Evolutionary conservation across 2,888 invertebrate species (phyloP).

Genomic region (Laothoe populi): DNA sequence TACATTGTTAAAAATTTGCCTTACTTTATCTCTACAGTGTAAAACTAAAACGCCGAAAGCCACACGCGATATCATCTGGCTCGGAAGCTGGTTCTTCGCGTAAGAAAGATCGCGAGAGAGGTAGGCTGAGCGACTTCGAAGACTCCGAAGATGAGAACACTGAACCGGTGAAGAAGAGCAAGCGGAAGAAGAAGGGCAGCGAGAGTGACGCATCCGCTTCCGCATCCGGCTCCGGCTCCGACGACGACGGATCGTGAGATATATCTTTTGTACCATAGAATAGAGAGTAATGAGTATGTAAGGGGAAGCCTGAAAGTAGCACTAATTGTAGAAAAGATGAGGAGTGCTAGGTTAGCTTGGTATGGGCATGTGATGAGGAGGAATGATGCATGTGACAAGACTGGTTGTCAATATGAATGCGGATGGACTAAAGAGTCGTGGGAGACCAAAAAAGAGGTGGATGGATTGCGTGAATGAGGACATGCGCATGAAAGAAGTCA

Average conservation of each 20-base stretch:
- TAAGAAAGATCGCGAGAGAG: slow-evolving; percentile 47
- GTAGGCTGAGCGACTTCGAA: slow-evolving; percentile 68
- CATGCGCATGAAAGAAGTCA: too few relatives aligned
- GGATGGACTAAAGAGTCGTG: too few relatives aligned
- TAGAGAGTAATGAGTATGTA: too few relatives aligned
- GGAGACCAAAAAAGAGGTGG: too few relatives aligned
- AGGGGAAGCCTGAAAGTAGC: too few relatives aligned
- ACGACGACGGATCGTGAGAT: slow-evolving; percentile 59
- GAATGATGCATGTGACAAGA: too few relatives aligned
- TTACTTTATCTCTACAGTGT: slow-evolving; percentile 51
- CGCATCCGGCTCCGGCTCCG: slow-evolving; percentile 68
- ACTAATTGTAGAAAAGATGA: too few relatives aligned
- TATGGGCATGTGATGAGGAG: too few relatives aligned
- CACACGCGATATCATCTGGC: slow-evolving; percentile 69
- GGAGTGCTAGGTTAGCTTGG: too few relatives aligned
- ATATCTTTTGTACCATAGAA: slow-evolving; percentile 8
- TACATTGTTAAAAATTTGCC: too few relatives aligned
- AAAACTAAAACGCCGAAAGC: slow-evolving; percentile 70
- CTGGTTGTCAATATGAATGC: too few relatives aligned
- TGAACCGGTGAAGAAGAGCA: slow-evolving; percentile 55
- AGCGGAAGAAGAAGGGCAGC: slow-evolving; percentile 64
- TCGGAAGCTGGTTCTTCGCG: slow-evolving; percentile 68
- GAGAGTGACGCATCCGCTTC: slow-evolving; percentile 71
- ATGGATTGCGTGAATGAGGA: too few relatives aligned
- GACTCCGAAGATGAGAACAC: slow-evolving; percentile 65